Percentiles rank a stretch among this genome's conserved stretches.
Conservation (phyloP, 2,888 invertebrate genomes). For the Trachelus iudaicus region DNA sequence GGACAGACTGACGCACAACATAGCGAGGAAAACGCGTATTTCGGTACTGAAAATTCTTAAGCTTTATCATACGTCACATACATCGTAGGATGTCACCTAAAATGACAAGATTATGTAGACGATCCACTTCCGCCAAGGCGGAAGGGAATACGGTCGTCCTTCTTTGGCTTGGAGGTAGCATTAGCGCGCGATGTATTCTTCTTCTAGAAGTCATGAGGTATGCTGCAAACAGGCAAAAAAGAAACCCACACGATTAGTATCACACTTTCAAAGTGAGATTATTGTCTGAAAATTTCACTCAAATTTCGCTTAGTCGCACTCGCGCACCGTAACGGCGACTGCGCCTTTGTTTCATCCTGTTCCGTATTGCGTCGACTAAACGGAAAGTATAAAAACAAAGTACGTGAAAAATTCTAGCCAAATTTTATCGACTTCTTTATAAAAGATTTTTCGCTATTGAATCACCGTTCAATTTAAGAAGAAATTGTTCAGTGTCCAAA, state of each 20-base stretch:
- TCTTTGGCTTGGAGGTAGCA: conserved; percentile 1
- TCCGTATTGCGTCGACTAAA: neutral
- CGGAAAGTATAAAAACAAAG: neutral
- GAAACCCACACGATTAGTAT: conserved; percentile 51
- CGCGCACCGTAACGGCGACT: neutral
- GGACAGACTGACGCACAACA: neutral
- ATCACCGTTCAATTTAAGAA: neutral
- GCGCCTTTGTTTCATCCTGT: neutral
- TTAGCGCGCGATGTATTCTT: neutral
- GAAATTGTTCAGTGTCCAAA: neutral
- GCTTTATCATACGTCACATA: conserved; percentile 42
- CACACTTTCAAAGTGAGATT: neutral
- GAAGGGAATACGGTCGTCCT: conserved; percentile 24
- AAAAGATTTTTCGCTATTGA: neutral
- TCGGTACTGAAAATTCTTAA: neutral
- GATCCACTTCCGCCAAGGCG: conserved; percentile 31
- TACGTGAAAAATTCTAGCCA: neutral
- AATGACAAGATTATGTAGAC: conserved; percentile 55
- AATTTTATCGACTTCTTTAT: neutral
- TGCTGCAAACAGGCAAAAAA: conserved; percentile 55
- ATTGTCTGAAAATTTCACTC: conserved; percentile 28
- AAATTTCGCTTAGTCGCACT: conserved; percentile 1
- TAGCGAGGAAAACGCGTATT: neutral
- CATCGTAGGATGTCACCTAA: conserved; percentile 53
- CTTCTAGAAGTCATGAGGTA: conserved; percentile 18